phyloP scores from a whole-genome alignment of 2,888 invertebrate species.

The Micropterix aruncella region DNA sequence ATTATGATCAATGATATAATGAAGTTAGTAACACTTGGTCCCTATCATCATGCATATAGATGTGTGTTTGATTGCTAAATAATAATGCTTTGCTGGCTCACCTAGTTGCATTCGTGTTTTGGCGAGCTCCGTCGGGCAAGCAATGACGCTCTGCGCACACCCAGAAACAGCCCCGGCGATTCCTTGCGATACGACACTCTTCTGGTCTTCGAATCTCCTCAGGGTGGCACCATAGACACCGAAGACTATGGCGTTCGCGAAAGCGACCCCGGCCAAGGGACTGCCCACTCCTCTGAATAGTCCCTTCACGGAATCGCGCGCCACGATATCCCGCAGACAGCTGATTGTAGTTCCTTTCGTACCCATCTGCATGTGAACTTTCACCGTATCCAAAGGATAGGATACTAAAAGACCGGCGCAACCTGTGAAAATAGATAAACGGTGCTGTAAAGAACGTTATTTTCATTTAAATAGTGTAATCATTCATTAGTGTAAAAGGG shows the following conservation, averaged over 20 bases:
- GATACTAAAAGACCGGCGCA: conserved; percentile 84
- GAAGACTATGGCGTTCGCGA: conserved; percentile 87
- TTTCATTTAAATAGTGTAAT: too few species aligned
- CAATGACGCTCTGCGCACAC: conserved; percentile 67
- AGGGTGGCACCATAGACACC: conserved; percentile 85
- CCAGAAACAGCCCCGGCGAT: conserved; percentile 73
- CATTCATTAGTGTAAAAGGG: too few species aligned
- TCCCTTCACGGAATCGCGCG: conserved; percentile 64
- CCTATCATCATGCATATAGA: too few species aligned
- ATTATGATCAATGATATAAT: too few species aligned
- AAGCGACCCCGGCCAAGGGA: conserved; percentile 78
- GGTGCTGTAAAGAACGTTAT: too few species aligned
- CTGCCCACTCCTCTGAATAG: conserved; percentile 84
- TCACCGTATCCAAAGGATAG: conserved; percentile 86
- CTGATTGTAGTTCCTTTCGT: conserved; percentile 54
- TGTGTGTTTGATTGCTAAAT: too few species aligned
- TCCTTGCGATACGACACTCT: conserved; percentile 50
- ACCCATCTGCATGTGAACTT: conserved; percentile 69
- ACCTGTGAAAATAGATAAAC: conserved; percentile 46
- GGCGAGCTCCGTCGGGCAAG: conserved; percentile 81
- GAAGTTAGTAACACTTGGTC: too few species aligned
- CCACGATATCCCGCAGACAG: conserved; percentile 60
- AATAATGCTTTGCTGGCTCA: too few species aligned
- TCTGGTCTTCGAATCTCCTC: conserved; percentile 46
- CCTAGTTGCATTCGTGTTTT: conserved; percentile 79